Conservation (phyloP, 2,888 invertebrate genomes). For the Drosophila putrida region DNA sequence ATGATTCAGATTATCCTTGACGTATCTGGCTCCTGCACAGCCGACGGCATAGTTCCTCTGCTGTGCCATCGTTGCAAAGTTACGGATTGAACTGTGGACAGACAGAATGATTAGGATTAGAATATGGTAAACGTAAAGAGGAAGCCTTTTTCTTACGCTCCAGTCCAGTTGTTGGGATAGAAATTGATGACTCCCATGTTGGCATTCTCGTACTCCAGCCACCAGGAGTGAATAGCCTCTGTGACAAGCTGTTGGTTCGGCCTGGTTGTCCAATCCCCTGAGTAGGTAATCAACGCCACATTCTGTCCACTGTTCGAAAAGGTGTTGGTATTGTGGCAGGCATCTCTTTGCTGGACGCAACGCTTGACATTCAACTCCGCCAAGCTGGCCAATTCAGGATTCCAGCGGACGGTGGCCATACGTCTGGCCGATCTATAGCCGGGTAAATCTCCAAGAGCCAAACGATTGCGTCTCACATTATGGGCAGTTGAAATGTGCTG, state of each 20-base stretch:
- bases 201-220: slow-evolving; percentile 49
- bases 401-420: slow-evolving; percentile 60
- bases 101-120: background rate
- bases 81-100: slow-evolving; percentile 37
- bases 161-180: slow-evolving; percentile 35
- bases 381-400: slow-evolving; percentile 45
- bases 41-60: slow-evolving; percentile 50
- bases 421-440: slow-evolving; percentile 48
- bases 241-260: slow-evolving; percentile 23
- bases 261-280: slow-evolving; percentile 8
- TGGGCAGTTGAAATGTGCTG: slow-evolving; percentile 31
- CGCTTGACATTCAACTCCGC: slow-evolving; percentile 57
- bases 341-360: slow-evolving; percentile 42
- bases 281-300: slow-evolving; percentile 40
- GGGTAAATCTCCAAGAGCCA: slow-evolving; percentile 41
- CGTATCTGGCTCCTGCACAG: slow-evolving; percentile 47
- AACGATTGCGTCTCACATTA: slow-evolving; percentile 43
- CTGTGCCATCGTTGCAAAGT: slow-evolving; percentile 59
- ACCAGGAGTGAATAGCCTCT: slow-evolving; percentile 49
- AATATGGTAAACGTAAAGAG: background rate
- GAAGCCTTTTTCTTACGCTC: slow-evolving; percentile 36
- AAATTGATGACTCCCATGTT: slow-evolving; percentile 42
- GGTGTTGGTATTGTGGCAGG: slow-evolving; percentile 48
- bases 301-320: slow-evolving; percentile 58
- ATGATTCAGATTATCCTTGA: slow-evolving; percentile 12